Evolutionary conservation across 1,140 invertebrate species (phyloP), one percentile per base, ranked within the genome.

Genomic region (Melipona quadrifasciata): DNA sequence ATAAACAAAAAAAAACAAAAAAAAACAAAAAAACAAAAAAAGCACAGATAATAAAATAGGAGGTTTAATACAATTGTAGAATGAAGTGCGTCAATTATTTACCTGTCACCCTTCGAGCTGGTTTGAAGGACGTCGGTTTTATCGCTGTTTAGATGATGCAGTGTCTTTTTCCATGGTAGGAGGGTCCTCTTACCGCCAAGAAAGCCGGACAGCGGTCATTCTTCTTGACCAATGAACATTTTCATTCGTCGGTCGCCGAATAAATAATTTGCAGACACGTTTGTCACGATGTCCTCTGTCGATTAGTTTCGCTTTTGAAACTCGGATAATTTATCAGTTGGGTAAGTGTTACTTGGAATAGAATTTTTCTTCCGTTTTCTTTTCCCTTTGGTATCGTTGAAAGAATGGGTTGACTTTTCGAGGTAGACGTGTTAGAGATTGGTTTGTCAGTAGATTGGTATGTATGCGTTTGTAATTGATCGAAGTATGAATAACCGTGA

Each of bases 11-110:
- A 39, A 6, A 39, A 39, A 47, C 8, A 47, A 47, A 47, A 47
- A 47, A 8, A 47, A 47, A 47, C 0, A 85, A 82, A 83, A 78
- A 84, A 51, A 67, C 53, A 61, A 75, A 65, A 86, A 31, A 84
- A 51, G 51, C 78, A 85, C 57, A 82, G 82, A 87, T 89, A 90
- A 90, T 87, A 90, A 90, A 90, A 87, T 85, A 87, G 82, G 74
- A 87, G 53, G 24, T 90, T 90, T 90, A 90, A 89, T 89, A 88
- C 82, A 86, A 84, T 82, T 76, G 73, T 82, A 64, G 34, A 83
- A 58, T 64, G 70, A 79, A 53, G 51, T 84, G 76, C 61, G 80
- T 78, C 51, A 76, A 79, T 88, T 71, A 86, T 86, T 89, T 68
- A 51, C 76, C 84, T 51, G 57, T 80, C 77, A 80, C 55, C 77